Percentiles rank a stretch among this genome's conserved stretches.
phyloP scores from a whole-genome alignment of 2,888 invertebrate genomes.

The Sipunculus nudus region DNA sequence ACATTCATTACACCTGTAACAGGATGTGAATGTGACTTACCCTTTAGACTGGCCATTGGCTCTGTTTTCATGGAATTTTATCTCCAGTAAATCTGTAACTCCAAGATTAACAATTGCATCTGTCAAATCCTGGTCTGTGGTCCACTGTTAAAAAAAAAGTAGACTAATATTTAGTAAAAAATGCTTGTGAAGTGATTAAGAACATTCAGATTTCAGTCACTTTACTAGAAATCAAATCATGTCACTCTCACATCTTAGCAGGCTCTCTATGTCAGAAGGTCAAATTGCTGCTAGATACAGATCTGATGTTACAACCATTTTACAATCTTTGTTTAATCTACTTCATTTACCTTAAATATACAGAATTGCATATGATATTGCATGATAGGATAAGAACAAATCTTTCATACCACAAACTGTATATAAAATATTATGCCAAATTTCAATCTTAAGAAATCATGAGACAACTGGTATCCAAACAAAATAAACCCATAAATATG shows the following conservation, averaged over 20 bases:
- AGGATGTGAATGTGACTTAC: conserved; percentile 52
- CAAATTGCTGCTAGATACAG: too few species aligned
- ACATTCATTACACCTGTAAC: neutral
- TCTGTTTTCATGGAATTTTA: conserved; percentile 99
- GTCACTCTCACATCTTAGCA: neutral
- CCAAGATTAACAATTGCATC: conserved; percentile 86
- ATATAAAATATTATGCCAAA: neutral
- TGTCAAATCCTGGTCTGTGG: conserved; percentile 94
- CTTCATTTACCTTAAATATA: neutral
- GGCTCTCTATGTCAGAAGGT: too few species aligned
- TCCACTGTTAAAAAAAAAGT: conserved; percentile 80
- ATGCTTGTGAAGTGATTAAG: conserved; percentile 3
- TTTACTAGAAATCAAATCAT: neutral
- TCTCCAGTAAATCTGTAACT: conserved; percentile 92
- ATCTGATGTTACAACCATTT: neutral
- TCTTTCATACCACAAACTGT: neutral
- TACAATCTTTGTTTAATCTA: neutral
- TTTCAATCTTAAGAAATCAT: neutral
- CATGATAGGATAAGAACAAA: neutral
- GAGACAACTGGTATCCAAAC: neutral
- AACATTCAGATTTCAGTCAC: neutral
- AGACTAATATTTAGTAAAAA: conserved; percentile 14
- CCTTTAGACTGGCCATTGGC: conserved; percentile 99
- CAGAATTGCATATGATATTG: neutral
- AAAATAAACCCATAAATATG: neutral